Evolutionary conservation across 2,797 vertebrate species (phyloP).

Genomic region (Mus caroli): DNA sequence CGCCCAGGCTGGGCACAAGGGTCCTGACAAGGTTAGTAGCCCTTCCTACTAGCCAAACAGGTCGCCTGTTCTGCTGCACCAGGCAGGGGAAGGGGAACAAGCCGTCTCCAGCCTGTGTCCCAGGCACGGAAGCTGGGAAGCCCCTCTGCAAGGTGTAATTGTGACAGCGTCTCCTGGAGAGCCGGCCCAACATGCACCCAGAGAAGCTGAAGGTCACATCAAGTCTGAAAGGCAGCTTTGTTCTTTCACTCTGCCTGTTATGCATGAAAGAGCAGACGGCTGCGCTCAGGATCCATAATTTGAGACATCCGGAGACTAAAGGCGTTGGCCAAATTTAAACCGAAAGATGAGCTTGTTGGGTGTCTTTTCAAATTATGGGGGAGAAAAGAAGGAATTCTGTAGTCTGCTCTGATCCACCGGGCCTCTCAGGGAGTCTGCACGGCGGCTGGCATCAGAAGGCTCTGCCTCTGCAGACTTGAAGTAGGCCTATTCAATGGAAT

Average conservation of each 20-base stretch:
- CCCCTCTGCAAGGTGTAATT: background rate
- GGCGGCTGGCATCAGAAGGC: background rate
- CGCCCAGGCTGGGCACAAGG: background rate
- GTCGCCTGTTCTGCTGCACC: accelerated
- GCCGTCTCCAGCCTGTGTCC: background rate
- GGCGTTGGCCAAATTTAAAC: constrained; percentile 80
- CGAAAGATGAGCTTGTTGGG: constrained; percentile 78
- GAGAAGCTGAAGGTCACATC: constrained; percentile 77
- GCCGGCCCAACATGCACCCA: constrained; percentile 38
- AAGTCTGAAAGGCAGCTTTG: constrained; percentile 77
- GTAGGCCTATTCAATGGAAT: background rate
- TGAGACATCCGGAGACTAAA: constrained; percentile 77
- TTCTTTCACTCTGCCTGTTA: constrained; percentile 71
- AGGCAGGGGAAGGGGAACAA: background rate
- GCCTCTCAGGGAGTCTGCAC: constrained; percentile 2
- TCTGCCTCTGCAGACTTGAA: constrained; percentile 9
- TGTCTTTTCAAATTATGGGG: constrained; percentile 67
- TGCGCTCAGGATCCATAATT: constrained; percentile 64
- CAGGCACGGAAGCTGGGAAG: background rate
- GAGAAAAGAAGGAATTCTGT: constrained; percentile 2
- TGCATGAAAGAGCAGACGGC: constrained; percentile 74
- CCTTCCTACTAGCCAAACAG: background rate
- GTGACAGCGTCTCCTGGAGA: constrained; percentile 43
- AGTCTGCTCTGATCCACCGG: constrained; percentile 46
- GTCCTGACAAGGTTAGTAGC: background rate